Evolutionary conservation across 1,140 invertebrate genomes (phyloP).

Genomic region (Dendroctonus valens): DNA sequence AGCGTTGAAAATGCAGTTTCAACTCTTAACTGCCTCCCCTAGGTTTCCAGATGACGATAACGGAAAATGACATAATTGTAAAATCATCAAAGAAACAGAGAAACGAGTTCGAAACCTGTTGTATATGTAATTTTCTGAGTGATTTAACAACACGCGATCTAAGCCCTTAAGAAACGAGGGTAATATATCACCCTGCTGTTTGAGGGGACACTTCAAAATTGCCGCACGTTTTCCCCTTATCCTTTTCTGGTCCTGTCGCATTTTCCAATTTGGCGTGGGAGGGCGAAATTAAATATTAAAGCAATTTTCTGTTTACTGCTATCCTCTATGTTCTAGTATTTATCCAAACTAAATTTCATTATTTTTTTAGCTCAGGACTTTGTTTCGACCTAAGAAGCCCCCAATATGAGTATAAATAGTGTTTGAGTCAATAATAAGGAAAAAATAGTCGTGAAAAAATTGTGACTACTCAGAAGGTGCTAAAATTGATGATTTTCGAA

Average conservation of each 20-base stretch:
- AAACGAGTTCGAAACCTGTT: constrained; percentile 23
- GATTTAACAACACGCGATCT: constrained; percentile 38
- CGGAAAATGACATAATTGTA: constrained; percentile 24
- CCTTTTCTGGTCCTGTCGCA: constrained; percentile 29
- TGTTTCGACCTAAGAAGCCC: not conserved
- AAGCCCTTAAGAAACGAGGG: constrained; percentile 36
- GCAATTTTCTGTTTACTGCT: constrained; percentile 23
- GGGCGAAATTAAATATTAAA: constrained; percentile 37
- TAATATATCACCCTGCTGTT: constrained; percentile 39
- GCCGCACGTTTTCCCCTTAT: constrained; percentile 28
- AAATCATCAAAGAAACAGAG: constrained; percentile 30
- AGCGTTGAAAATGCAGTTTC: not conserved
- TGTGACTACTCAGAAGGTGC: not conserved
- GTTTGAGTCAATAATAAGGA: not conserved
- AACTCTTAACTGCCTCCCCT: not conserved
- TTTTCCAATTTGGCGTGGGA: constrained; percentile 28
- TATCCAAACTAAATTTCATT: too few relatives aligned
- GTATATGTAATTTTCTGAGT: constrained; percentile 39
- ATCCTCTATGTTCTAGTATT: too few relatives aligned
- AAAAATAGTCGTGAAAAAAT: not conserved
- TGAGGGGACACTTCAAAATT: constrained; percentile 40
- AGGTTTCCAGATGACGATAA: constrained; percentile 13
- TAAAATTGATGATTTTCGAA: too few relatives aligned
- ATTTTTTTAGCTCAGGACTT: not conserved
- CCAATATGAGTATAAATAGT: not conserved